Conservation (phyloP, 2,113 vertebrate species). For the Bettongia penicillata region DNA sequence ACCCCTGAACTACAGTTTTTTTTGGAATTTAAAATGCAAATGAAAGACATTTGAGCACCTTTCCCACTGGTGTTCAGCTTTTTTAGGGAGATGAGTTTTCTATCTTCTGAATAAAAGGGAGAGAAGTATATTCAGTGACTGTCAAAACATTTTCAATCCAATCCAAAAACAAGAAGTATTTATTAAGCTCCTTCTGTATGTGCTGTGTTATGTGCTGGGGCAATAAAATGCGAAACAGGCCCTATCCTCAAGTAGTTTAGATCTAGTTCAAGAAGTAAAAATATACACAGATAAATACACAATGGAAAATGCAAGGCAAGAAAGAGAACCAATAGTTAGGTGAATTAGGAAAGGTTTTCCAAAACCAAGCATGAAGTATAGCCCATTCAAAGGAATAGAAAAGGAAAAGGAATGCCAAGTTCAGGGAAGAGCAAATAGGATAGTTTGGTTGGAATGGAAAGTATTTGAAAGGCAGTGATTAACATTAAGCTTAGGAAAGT, state of each 20-base stretch:
- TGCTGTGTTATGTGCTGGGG: not conserved
- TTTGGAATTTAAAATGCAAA: not conserved
- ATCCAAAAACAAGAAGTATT: not conserved
- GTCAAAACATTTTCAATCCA: not conserved
- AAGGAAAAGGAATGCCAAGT: not conserved
- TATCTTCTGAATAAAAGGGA: not conserved
- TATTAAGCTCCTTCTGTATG: not conserved
- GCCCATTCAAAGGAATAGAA: not conserved
- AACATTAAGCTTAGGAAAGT: not conserved
- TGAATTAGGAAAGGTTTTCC: not conserved
- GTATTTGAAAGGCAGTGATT: not conserved
- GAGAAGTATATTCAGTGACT: not conserved
- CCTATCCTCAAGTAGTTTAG: not conserved
- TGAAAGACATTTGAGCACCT: not conserved
- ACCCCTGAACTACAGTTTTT: not conserved
- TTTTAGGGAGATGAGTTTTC: not conserved
- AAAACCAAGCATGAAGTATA: not conserved
- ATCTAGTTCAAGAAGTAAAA: not conserved
- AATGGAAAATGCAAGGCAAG: not conserved
- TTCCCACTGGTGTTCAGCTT: not conserved
- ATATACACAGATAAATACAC: not conserved
- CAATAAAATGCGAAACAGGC: not conserved
- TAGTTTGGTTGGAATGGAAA: not conserved
- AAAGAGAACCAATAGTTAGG: not conserved
- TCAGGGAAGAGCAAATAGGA: not conserved